phyloP scores from a whole-genome alignment of 1,140 invertebrate genomes.

The Monochamus saltuarius region DNA sequence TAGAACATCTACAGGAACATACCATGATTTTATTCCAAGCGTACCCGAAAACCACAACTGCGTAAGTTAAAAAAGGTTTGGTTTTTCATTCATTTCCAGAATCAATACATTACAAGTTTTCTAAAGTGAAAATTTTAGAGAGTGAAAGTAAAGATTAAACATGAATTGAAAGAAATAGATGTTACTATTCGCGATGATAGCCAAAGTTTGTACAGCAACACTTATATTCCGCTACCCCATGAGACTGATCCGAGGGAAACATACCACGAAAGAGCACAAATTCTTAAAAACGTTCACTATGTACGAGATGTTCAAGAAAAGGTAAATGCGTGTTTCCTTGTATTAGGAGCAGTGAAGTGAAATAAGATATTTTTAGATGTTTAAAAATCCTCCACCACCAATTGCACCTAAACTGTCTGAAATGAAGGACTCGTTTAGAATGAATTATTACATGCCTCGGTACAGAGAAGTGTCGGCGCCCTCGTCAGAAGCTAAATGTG shows the following conservation, averaged over 20 bases:
- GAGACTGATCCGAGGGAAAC: constrained; percentile 6
- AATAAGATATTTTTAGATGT: constrained; percentile 4
- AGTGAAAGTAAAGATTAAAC: constrained; percentile 37
- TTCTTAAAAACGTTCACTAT: constrained; percentile 24
- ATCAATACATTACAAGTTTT: constrained; percentile 9
- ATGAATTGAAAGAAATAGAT: constrained; percentile 34
- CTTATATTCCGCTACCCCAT: constrained; percentile 26
- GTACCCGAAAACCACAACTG: constrained; percentile 39
- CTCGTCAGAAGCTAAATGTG: constrained; percentile 25
- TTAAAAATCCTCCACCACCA: constrained; percentile 35
- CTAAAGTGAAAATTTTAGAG: constrained; percentile 30
- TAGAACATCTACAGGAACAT: constrained; percentile 35
- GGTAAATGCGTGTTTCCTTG: constrained; percentile 19
- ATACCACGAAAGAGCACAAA: constrained; percentile 16
- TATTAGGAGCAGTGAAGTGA: no score
- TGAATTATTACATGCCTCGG: constrained; percentile 10
- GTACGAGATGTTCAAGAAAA: constrained; percentile 37
- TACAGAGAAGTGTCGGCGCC: constrained; percentile 7
- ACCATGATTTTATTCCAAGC: constrained; percentile 36
- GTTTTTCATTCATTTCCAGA: neutral
- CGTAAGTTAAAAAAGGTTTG: constrained; percentile 28
- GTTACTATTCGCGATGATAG: constrained; percentile 31
- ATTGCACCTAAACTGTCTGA: constrained; percentile 36
- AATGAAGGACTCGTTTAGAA: constrained; percentile 40
- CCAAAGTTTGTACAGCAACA: constrained; percentile 26